Evolutionary conservation across 2,113 vertebrate genomes (phyloP).

Genomic region (Scopus umbretta): DNA sequence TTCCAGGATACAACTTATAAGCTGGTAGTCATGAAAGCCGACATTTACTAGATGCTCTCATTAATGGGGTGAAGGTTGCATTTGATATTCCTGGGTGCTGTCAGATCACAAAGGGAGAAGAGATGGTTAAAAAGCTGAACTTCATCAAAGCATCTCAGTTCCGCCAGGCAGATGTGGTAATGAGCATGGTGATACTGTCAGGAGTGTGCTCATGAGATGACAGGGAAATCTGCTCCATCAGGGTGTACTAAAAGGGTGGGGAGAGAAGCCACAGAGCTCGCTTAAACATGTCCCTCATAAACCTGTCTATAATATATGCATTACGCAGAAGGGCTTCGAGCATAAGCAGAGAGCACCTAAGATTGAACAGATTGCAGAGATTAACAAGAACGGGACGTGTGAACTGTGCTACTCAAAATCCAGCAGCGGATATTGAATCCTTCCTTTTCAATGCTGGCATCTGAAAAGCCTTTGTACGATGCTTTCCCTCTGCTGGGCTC

Average conservation of each 20-base stretch:
- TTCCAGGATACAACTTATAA: background rate
- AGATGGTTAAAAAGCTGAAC: constrained; percentile 18
- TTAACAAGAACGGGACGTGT: background rate
- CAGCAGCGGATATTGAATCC: constrained; percentile 40
- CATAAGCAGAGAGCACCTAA: background rate
- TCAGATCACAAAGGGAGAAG: constrained; percentile 5
- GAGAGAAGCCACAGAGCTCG: background rate
- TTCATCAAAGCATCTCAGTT: background rate
- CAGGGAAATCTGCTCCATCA: background rate
- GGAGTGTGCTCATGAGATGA: background rate
- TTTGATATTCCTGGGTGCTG: background rate
- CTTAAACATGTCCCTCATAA: background rate
- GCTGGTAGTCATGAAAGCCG: background rate
- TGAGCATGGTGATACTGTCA: constrained; percentile 2
- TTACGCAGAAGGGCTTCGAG: background rate
- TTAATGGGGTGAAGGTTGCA: background rate
- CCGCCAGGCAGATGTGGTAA: background rate
- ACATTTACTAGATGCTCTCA: background rate
- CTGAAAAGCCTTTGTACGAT: constrained; percentile 3
- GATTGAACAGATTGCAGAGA: background rate
- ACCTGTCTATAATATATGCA: background rate
- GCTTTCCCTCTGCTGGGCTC: background rate
- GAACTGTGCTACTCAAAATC: background rate
- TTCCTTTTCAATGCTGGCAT: background rate
- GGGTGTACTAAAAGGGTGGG: background rate